A percentile compares a stretch with the other conserved stretches of the same genome.
Evolutionary conservation across 2,888 invertebrate genomes (phyloP).

Genomic region (Morpho achilles): DNA sequence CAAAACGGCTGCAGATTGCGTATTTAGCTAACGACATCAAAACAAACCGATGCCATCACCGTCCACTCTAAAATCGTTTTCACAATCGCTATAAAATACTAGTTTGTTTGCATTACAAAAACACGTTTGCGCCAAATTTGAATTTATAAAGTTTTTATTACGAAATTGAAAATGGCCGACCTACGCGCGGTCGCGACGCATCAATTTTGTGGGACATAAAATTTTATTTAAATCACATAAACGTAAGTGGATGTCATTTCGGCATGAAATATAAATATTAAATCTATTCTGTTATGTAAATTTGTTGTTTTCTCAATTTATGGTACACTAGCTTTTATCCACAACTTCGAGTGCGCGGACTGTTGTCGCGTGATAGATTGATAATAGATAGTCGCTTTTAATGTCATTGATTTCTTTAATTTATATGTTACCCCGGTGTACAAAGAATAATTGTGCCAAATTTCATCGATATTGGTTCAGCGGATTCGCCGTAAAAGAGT

Average conservation of each 20-base stretch:
- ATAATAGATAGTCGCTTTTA: too few relatives aligned
- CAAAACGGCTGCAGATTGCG: too few relatives aligned
- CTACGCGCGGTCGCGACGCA: conserved; percentile 44
- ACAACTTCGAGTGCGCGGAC: too few relatives aligned
- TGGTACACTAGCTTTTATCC: background rate
- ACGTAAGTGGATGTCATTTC: conserved; percentile 4
- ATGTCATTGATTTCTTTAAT: too few relatives aligned
- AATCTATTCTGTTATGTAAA: conserved; percentile 14
- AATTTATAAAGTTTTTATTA: conserved; percentile 47
- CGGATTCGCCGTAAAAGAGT: too few relatives aligned
- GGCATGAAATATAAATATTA: background rate
- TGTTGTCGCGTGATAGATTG: too few relatives aligned
- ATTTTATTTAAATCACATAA: conserved; percentile 22
- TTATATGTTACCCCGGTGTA: too few relatives aligned
- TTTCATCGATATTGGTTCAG: too few relatives aligned
- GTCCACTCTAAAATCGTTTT: conserved; percentile 36
- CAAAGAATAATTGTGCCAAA: too few relatives aligned
- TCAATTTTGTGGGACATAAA: conserved; percentile 32
- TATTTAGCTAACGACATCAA: background rate
- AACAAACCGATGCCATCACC: conserved; percentile 28
- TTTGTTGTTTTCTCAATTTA: conserved; percentile 21
- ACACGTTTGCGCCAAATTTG: conserved; percentile 47
- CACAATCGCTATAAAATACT: conserved; percentile 40
- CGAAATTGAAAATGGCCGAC: conserved; percentile 44
- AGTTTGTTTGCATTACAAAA: conserved; percentile 52